Base-by-base conservation (phyloP, 2,888 invertebrate species). In the Cordylochernes scorpioides region DNA sequence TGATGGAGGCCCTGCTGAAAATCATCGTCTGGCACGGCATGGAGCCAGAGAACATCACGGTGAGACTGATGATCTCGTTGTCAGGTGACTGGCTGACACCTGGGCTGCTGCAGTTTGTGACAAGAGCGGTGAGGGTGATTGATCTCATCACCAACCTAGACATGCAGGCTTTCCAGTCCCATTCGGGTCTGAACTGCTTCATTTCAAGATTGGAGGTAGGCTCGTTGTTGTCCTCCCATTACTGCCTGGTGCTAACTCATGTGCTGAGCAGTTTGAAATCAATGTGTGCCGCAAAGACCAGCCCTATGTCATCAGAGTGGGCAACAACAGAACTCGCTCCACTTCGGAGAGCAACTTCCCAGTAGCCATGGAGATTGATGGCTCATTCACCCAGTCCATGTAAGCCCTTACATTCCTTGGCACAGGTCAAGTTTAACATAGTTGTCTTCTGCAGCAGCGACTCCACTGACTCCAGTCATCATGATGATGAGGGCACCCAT, bases 91-190 rank as follows among this genome's bases (percentile, higher is more conserved):
- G 4, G 5, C 6, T 22, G 12, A 22, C 5, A 12, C 12, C 18
- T 14, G 27, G 14, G 15, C 25, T 27, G 37, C 55, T 56, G 14
- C 49, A 67, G 65, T 80, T 80, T 60, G 77, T 75, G 25, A 80
- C 78, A 8, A 59, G 80, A 41, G 77, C 78, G 31, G 75, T 80
- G n/a, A 61, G 80, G 36, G 78, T 82, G 2, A 74, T 82, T 44
- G 80, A 82, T 55, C 59, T 80, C 41, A 77, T 80, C 42, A 78
- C 78, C 15, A 74, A 75, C 48, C 66, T 78, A 45, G 77, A 80
- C 47, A 75, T 77, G 67, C 68, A 71, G 53, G 69, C 73, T 15
- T 80, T 82, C 51, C 74, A 75, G 53, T 64, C 67, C 25, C 70
- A 74, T 46, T 68, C 67, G 41, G 78, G 78, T 10, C 60, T 78